These are phyloP conservation scores for Polymixis lichenea DNA, from an alignment of 2,888 invertebrate species.

Conservation along the genomic window DNA sequence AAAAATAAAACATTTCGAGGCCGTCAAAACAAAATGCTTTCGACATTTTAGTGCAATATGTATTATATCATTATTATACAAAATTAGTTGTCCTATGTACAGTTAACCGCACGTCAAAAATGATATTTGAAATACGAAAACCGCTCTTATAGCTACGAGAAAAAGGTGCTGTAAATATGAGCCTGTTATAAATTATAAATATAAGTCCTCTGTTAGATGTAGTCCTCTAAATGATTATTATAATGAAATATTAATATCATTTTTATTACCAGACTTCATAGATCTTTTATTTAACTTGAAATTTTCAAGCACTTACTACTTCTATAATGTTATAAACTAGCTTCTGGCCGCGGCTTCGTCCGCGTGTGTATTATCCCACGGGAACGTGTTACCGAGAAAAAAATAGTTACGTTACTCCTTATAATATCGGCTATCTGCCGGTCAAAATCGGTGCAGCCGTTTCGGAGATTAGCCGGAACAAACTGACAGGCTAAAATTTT, in stretches of 20 bases:
- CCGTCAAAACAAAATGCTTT: neutral
- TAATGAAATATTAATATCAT: neutral
- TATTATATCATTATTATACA: neutral
- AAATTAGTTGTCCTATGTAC: neutral
- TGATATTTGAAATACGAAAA: neutral
- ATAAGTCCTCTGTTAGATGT: neutral
- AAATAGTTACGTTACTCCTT: too few relatives aligned
- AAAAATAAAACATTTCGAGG: neutral
- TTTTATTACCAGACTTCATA: neutral
- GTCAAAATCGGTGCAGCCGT: too few relatives aligned
- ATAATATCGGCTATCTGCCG: too few relatives aligned
- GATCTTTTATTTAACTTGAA: neutral
- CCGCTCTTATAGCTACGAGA: neutral
- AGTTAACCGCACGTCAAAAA: neutral
- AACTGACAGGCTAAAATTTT: too few relatives aligned
- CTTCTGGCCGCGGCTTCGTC: too few relatives aligned
- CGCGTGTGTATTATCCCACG: too few relatives aligned
- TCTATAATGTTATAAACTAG: too few relatives aligned
- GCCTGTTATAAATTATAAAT: too few relatives aligned
- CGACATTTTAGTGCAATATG: conserved; percentile 21
- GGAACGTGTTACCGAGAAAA: too few relatives aligned
- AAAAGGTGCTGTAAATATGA: neutral
- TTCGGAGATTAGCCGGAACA: too few relatives aligned
- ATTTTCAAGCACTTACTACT: neutral
- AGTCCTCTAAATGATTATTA: too few relatives aligned